These are phyloP conservation scores for Cyclura pinguis DNA, from an alignment of 2,797 vertebrate species.

Conservation along the genomic window DNA sequence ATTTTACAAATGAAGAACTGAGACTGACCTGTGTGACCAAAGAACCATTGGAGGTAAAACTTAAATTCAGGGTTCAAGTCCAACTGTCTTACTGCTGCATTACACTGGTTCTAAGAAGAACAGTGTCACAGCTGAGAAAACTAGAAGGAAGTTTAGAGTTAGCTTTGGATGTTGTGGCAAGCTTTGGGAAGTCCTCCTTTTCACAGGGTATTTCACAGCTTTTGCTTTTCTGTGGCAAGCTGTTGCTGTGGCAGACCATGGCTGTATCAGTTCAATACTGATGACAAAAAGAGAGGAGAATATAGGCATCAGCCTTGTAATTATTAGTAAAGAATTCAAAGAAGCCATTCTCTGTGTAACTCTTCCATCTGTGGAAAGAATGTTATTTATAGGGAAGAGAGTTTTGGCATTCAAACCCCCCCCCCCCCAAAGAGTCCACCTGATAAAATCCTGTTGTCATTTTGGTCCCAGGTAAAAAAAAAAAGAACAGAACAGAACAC, in stretches of 20 bases:
- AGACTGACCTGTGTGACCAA: background rate
- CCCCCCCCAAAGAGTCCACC: background rate
- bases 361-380: background rate
- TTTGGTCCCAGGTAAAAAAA: background rate
- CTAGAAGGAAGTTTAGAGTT: background rate
- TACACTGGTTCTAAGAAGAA: slow-evolving; percentile 16
- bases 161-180: background rate
- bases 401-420: background rate
- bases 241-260: background rate
- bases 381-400: background rate
- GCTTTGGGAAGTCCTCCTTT: background rate
- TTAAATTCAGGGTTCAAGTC: slow-evolving; percentile 2
- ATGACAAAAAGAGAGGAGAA: background rate
- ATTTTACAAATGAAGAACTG: background rate
- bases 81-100: background rate
- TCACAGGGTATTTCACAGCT: background rate
- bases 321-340: background rate
- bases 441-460: background rate
- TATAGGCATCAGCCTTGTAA: background rate
- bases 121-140: background rate
- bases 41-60: background rate
- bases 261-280: background rate
- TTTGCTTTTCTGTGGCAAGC: background rate
- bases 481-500: too few relatives aligned
- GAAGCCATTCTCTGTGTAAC: background rate